Percentiles rank a stretch among this genome's conserved stretches.
phyloP scores from a whole-genome alignment of 2,797 vertebrate genomes.

The Bryconaethiops microstoma region DNA sequence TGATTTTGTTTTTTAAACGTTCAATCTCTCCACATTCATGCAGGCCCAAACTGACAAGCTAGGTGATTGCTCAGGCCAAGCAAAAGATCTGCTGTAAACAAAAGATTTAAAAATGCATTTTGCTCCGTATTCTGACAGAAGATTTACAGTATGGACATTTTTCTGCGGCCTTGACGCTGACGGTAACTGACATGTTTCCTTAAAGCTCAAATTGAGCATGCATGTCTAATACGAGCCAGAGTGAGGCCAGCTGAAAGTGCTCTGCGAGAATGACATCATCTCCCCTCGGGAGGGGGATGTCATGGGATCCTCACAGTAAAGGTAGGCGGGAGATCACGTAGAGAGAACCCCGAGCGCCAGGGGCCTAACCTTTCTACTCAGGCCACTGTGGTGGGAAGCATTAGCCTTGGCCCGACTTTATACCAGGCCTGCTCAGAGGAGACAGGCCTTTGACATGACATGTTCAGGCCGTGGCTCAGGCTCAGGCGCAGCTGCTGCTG shows the following conservation, averaged over 20 bases:
- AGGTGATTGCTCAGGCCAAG: conserved; percentile 9
- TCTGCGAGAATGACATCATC: conserved; percentile 33
- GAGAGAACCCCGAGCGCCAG: neutral
- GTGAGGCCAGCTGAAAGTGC: conserved; percentile 24
- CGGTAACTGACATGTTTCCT: conserved; percentile 46
- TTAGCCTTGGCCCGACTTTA: conserved; percentile 23
- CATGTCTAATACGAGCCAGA: conserved; percentile 50
- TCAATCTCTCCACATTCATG: neutral
- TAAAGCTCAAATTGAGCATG: conserved; percentile 47
- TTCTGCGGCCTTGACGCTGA: conserved; percentile 34
- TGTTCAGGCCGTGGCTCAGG: neutral
- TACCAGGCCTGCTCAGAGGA: neutral
- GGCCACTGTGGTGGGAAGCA: conserved; percentile 7
- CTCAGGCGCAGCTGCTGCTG: conserved; percentile 53
- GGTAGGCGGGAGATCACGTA: conserved; percentile 15
- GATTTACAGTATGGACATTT: conserved; percentile 25
- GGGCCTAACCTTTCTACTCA: conserved; percentile 14
- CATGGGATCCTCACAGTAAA: conserved; percentile 14
- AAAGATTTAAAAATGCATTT: neutral
- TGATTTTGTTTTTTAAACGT: neutral
- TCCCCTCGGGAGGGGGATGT: conserved; percentile 26
- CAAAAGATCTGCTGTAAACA: conserved; percentile 15
- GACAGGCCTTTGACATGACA: conserved; percentile 11
- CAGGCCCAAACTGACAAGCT: neutral
- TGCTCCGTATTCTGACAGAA: neutral